Evolutionary conservation across 2,113 vertebrate species (phyloP), one percentile per base, ranked within the genome.

Genomic region (Nicator chloris): DNA sequence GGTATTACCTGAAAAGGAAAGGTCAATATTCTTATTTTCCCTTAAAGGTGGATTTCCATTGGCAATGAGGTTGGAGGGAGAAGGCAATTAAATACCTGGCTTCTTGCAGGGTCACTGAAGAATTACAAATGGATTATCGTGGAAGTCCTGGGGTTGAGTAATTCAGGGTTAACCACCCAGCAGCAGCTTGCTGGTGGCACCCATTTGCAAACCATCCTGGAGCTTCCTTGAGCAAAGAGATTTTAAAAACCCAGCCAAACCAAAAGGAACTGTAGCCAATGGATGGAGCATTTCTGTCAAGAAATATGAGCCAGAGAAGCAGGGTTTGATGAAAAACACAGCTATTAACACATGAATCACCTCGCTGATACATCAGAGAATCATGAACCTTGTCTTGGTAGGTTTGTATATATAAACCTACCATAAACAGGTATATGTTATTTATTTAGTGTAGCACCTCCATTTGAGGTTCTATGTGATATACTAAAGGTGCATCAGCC

Each of bases 61-160:
- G 51, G 39, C 68, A 77, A 64, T 19, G 15, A 59, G 33, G 21
- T 80, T 84, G 64, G 35, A 65, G 35, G 23, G 21, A 79, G 16
- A 56, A 65, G 42, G 27, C 82, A 88, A 90, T 79, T 61, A 91
- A 88, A 75, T 30, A 49, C 51, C 77, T 73, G 33, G 26, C 40
- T 72, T 49, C 30, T 71, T 72, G 22, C n/a, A 57, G 31, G 16
- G 42, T 56, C 19, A 86, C 17, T 91, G 56, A 75, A 30, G 61
- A 95, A 82, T 56, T 75, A 72, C 13, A 78, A 63, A 81, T 60
- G 45, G 80, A 60, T 92, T 89, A 75, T 83, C 91, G 68, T 31
- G 42, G 3, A 56, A 91, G 33, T 20, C 49, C 44, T 22, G 60
- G 8, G n/a, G 14, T 31, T 73, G 79, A 73, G 40, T 27, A 6